Evolutionary conservation across 2,113 vertebrate species (phyloP).

Genomic region (Eulacestoma nigropectus): DNA sequence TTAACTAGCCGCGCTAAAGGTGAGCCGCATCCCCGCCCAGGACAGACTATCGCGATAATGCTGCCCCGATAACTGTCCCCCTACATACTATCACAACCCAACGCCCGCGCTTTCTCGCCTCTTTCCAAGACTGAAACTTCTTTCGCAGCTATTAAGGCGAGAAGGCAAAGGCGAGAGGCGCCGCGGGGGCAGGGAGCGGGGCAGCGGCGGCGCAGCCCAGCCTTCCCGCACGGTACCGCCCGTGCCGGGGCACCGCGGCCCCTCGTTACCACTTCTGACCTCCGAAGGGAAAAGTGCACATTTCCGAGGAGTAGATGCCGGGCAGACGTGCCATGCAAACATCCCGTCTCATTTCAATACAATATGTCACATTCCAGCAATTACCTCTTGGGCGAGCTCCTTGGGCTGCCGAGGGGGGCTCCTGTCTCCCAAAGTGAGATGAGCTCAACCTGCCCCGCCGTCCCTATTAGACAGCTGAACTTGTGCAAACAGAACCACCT

Average conservation of each 20-base stretch:
- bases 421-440: background rate
- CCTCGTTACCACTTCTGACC: constrained; percentile 53
- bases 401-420: background rate
- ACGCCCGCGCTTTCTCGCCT: background rate
- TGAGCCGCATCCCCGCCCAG: background rate
- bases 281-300: constrained; percentile 41
- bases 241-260: constrained; percentile 52
- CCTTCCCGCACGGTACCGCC: constrained; percentile 5
- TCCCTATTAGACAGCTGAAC: constrained; percentile 28
- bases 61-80: background rate
- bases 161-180: background rate
- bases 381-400: constrained; percentile 49
- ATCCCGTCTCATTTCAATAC: constrained; percentile 68
- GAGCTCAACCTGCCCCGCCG: constrained; percentile 27
- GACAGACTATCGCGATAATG: background rate
- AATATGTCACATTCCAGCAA: constrained; percentile 63
- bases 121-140: constrained; percentile 28
- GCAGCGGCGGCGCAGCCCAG: background rate
- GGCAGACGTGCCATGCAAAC: constrained; percentile 63
- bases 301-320: constrained; percentile 31
- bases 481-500: constrained; percentile 40
- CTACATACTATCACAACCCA: background rate
- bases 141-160: background rate
- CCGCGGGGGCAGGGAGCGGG: background rate
- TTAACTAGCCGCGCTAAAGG: background rate